These are phyloP conservation scores for Darevskia nairensis DNA, from an alignment of 2,797 vertebrate species.

Conservation along the genomic window DNA sequence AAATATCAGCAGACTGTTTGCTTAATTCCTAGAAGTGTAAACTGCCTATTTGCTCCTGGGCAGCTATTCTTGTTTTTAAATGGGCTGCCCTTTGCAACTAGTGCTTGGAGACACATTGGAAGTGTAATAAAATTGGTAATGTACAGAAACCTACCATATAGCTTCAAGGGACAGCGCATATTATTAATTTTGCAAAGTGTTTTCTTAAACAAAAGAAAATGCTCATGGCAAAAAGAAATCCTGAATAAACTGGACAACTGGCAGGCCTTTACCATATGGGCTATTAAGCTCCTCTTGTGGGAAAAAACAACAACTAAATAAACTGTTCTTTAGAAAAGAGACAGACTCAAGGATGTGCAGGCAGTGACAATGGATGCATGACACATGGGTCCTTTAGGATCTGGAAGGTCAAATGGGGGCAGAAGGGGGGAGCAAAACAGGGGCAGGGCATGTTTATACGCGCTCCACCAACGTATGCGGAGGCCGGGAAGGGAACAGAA, in stretches of 20 bases:
- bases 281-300: not conserved
- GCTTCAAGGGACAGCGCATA: not conserved
- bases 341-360: not conserved
- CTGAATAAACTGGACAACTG: not conserved
- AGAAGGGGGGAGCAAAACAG: too few relatives aligned
- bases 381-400: too few relatives aligned
- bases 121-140: not conserved
- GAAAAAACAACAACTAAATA: not conserved
- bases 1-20: not conserved
- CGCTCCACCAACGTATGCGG: too few relatives aligned
- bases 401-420: too few relatives aligned
- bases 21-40: not conserved
- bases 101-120: not conserved
- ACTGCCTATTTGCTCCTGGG: not conserved
- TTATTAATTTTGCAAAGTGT: slow-evolving; percentile 1
- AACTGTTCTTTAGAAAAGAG: not conserved
- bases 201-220: not conserved
- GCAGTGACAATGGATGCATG: too few relatives aligned
- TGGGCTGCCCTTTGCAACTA: not conserved
- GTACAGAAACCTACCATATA: not conserved
- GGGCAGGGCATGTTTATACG: too few relatives aligned
- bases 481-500: too few relatives aligned
- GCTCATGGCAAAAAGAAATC: not conserved
- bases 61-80: not conserved
- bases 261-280: not conserved